These are phyloP conservation scores for Craterocephalus amniculus DNA, from an alignment of 2,797 vertebrate species.

Conservation along the genomic window DNA sequence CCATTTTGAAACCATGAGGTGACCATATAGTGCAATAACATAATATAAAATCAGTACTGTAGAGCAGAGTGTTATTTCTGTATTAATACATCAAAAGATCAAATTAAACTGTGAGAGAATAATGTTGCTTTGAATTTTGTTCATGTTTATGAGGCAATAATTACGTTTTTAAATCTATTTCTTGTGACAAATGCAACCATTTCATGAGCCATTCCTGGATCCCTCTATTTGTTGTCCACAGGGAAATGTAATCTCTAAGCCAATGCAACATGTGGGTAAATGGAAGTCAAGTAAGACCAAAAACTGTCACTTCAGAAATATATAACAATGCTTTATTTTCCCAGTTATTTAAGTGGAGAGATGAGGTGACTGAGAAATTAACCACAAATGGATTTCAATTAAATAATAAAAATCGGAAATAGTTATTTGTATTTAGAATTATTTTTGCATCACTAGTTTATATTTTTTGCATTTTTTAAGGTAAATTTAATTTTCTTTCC, in stretches of 20 bases:
- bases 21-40: slow-evolving; percentile 68
- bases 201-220: slow-evolving; percentile 35
- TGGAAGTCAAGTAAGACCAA: not conserved
- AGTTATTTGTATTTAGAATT: not conserved
- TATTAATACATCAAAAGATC: slow-evolving; percentile 29
- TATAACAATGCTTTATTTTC: not conserved
- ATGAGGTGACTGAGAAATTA: not conserved
- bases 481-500: not conserved
- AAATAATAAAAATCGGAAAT: not conserved
- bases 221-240: slow-evolving; percentile 13
- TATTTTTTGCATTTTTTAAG: not conserved
- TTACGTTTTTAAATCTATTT: slow-evolving; percentile 2
- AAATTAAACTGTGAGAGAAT: slow-evolving; percentile 23
- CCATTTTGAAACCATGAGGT: slow-evolving; percentile 40
- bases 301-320: not conserved
- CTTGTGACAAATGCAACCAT: slow-evolving; percentile 31
- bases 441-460: not conserved
- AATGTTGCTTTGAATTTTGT: slow-evolving; percentile 31
- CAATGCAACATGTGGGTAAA: slow-evolving; percentile 4
- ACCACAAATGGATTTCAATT: not conserved
- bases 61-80: slow-evolving; percentile 65
- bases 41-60: slow-evolving; percentile 33
- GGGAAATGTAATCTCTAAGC: slow-evolving; percentile 12
- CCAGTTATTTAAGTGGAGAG: slow-evolving; percentile 3
- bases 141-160: slow-evolving; percentile 6